Percentiles rank a stretch among this genome's conserved stretches.
phyloP scores from a whole-genome alignment of 2,888 invertebrate species.

The Eilema depressum region DNA sequence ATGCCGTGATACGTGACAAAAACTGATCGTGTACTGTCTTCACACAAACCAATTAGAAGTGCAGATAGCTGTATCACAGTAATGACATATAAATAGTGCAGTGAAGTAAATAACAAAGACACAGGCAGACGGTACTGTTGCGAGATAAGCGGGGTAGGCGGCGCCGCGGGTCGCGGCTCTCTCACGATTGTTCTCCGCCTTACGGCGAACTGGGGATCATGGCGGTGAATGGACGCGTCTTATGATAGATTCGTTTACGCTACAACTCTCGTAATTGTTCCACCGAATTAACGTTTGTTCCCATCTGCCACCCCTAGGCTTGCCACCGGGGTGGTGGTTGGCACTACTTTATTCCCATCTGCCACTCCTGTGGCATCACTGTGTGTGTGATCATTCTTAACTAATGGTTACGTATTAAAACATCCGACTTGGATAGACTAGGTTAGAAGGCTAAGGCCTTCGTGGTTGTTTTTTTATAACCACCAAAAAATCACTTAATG shows the following conservation, averaged over 20 bases:
- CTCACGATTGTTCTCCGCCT: constrained; percentile 36
- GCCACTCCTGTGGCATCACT: no score
- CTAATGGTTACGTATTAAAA: no score
- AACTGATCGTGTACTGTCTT: not conserved
- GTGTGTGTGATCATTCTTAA: no score
- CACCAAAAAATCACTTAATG: no score
- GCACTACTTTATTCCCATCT: no score
- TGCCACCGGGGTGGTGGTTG: no score
- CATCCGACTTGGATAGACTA: no score
- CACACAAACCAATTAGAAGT: not conserved
- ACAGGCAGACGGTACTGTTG: constrained; percentile 10
- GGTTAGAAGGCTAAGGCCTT: no score
- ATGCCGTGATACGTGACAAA: not conserved
- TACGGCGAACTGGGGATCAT: not conserved
- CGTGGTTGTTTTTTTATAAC: no score
- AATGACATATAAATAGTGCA: constrained; percentile 13
- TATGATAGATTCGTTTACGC: not conserved
- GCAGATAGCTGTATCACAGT: constrained; percentile 6
- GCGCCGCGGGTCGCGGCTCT: constrained; percentile 21
- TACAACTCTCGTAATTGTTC: not conserved
- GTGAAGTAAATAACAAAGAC: constrained; percentile 10
- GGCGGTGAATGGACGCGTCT: not conserved
- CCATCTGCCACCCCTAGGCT: no score
- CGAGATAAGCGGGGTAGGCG: constrained; percentile 4
- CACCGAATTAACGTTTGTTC: no score